Base-by-base conservation (phyloP, 2,797 vertebrate genomes). In the Sebastiscus tertius region DNA sequence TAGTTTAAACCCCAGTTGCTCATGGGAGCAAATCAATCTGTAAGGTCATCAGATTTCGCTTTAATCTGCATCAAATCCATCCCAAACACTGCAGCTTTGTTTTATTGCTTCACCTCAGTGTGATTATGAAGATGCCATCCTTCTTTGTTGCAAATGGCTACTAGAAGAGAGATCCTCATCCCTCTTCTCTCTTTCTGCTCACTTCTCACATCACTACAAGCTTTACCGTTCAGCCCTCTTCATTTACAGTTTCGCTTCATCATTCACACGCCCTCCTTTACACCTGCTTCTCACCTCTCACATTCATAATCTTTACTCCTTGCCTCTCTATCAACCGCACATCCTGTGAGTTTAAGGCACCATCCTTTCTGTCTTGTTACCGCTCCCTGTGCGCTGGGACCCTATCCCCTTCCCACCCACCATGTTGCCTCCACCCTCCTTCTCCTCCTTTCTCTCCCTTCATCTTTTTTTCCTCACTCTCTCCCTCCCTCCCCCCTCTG, bases 241-340 rank as follows among this genome's bases (percentile, higher is more conserved):
- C 42, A 11, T 22, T 22, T 54, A 31, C 73, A 4, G 8, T 68
- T 75, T 68, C 42, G 12, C 31, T 29, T 60, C 46, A 58, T 72
- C 52, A 13, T 42, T 69, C 56, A 63, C 81, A 58, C 68, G 0
- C 59, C 79, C 64, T 24, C 8, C 16, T 74, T 79, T 62, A 18
- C 77, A 79, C 79, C 75, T 83, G 68, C 65, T 20, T 89, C 80
- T 87, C 86, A 55, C 75, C 60, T 74, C 70, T 82, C 69, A 58
- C 63, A 49, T 22, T 67, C 20, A 60, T 62, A 18, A 1, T 68
- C 31, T 75, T 75, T 31, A 12, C 56, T 77, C 14, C 55, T 26
- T 16, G 9, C 34, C 55, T 77, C 10, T 68, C 33, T 52, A 20
- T 68, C 64, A 58, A 12, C 60, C 4, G 18, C 1, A 33, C 64